phyloP scores from a whole-genome alignment of 1,140 invertebrate species.

The Drosophila aff. region DNA sequence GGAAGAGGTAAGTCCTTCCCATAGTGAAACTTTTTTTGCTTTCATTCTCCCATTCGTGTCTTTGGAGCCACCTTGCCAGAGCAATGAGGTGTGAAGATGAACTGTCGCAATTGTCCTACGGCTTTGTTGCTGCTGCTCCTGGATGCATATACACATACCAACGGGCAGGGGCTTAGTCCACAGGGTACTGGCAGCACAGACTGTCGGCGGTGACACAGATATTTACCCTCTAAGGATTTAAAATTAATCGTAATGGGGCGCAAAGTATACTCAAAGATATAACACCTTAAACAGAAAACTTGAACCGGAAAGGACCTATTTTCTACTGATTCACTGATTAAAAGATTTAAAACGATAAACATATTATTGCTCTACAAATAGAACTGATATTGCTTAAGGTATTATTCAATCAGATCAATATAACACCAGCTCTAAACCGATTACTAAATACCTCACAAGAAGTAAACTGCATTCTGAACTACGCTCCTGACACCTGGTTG shows the following conservation, averaged over 20 bases:
- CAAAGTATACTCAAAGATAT: background rate
- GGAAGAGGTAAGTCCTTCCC: constrained; percentile 39
- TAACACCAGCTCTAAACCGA: background rate
- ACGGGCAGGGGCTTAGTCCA: background rate
- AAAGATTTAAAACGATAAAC: background rate
- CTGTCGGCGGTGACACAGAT: background rate
- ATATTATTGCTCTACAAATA: background rate
- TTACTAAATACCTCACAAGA: background rate
- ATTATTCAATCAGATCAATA: background rate
- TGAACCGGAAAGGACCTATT: background rate
- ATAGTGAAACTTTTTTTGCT: constrained; percentile 23
- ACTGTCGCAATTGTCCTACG: constrained; percentile 78
- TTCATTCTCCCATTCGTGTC: constrained; percentile 29
- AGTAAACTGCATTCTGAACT: constrained; percentile 7
- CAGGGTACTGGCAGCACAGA: background rate
- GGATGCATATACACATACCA: constrained; percentile 42
- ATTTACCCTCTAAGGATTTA: background rate
- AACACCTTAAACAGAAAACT: background rate
- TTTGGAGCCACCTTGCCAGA: constrained; percentile 63
- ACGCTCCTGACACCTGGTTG: constrained; percentile 34
- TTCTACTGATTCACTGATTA: too few relatives aligned
- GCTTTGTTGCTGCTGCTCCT: constrained; percentile 59
- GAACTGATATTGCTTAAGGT: background rate
- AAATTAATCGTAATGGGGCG: background rate
- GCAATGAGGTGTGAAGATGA: constrained; percentile 82